Conservation (phyloP, 2,113 vertebrate genomes). For the Polypterus bichir region DNA sequence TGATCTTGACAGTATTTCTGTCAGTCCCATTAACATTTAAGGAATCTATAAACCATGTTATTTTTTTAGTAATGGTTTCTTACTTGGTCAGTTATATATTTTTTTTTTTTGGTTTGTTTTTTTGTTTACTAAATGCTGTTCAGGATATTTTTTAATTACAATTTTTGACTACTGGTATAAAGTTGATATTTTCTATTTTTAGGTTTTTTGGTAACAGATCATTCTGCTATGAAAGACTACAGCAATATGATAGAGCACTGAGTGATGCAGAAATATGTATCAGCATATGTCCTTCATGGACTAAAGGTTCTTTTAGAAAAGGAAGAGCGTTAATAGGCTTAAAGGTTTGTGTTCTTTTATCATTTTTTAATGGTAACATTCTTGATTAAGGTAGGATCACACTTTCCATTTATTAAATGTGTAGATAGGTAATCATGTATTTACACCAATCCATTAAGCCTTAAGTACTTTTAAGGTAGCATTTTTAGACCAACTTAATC, state of each 20-base stretch:
- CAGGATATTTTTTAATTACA: neutral
- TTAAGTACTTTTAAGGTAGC: too few species aligned
- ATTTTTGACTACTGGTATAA: neutral
- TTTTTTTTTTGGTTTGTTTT: too few species aligned
- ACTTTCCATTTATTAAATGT: neutral
- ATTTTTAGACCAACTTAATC: too few species aligned
- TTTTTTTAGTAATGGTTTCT: too few species aligned
- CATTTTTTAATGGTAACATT: neutral
- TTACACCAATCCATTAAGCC: too few species aligned
- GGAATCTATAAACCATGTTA: neutral
- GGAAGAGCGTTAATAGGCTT: constrained; percentile 70
- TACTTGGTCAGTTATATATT: too few species aligned
- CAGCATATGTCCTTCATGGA: constrained; percentile 52
- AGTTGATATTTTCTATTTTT: neutral
- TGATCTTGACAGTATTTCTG: neutral
- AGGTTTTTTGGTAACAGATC: constrained; percentile 80
- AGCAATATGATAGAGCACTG: constrained; percentile 48
- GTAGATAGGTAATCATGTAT: too few species aligned
- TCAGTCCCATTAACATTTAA: neutral
- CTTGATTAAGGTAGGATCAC: too few species aligned
- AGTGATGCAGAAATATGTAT: constrained; percentile 52
- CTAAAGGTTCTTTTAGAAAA: constrained; percentile 67
- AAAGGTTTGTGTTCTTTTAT: constrained; percentile 40
- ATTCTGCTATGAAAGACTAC: constrained; percentile 62
- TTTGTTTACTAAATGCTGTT: neutral